phyloP scores from a whole-genome alignment of 1,140 invertebrate genomes.

The Drosophila chauvacae region DNA sequence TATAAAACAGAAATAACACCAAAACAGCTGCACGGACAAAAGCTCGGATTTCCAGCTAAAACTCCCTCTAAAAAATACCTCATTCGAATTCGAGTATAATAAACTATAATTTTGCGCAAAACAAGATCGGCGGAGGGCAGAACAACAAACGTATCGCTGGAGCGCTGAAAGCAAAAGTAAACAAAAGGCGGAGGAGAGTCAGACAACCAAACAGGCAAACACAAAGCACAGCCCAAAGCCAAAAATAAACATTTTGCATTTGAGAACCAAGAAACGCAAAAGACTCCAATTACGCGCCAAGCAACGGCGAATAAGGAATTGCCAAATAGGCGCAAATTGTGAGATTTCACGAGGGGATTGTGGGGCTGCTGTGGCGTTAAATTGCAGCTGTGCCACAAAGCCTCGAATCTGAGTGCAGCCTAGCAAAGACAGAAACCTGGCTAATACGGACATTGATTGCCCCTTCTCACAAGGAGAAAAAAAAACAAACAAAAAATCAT shows the following conservation, averaged over 20 bases:
- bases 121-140: slow-evolving; percentile 21
- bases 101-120: slow-evolving; percentile 67
- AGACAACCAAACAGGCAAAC: slow-evolving; percentile 39
- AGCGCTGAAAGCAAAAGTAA: slow-evolving; percentile 63
- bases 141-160: slow-evolving; percentile 27
- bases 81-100: slow-evolving; percentile 37
- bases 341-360: slow-evolving; percentile 5
- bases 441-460: not conserved
- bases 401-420: slow-evolving; percentile 7
- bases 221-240: slow-evolving; percentile 48
- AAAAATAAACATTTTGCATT: slow-evolving; percentile 74
- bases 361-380: slow-evolving; percentile 16
- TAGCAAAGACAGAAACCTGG: slow-evolving; percentile 5
- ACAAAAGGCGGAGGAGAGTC: slow-evolving; percentile 41
- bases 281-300: slow-evolving; percentile 70
- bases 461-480: not conserved
- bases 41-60: slow-evolving; percentile 64
- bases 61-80: slow-evolving; percentile 20
- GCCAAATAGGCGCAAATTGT: slow-evolving; percentile 54
- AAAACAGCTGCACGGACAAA: slow-evolving; percentile 56
- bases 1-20: slow-evolving; percentile 29
- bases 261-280: slow-evolving; percentile 35
- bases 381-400: slow-evolving; percentile 39
- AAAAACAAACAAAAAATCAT: not conserved
- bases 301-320: slow-evolving; percentile 39